Conservation (phyloP, 2,888 invertebrate genomes). For the Pristionchus japonicus region DNA sequence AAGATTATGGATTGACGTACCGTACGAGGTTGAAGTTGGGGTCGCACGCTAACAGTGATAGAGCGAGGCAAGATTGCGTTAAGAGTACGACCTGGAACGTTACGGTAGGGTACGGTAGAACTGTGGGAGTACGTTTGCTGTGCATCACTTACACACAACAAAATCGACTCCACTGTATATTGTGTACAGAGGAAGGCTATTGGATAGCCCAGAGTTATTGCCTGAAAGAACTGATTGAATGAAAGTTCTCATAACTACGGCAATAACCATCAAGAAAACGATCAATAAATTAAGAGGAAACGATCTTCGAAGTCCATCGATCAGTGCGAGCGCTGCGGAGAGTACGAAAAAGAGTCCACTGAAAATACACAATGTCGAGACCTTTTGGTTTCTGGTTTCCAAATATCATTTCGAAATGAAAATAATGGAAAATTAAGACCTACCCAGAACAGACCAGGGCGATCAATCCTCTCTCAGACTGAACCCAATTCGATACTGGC, state of each 20-base stretch:
- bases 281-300: neutral
- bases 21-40: slow-evolving; percentile 16
- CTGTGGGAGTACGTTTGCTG: no score
- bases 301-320: neutral
- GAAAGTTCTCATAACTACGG: no score
- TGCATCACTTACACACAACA: slow-evolving; percentile 12
- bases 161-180: neutral
- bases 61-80: neutral
- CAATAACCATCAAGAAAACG: neutral
- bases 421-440: neutral
- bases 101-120: neutral
- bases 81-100: neutral
- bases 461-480: neutral
- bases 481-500: neutral
- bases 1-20: neutral
- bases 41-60: neutral
- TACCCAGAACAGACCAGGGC: neutral
- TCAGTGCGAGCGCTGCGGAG: neutral
- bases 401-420: neutral
- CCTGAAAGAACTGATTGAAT: neutral
- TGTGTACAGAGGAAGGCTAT: neutral
- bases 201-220: neutral
- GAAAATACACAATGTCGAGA: neutral
- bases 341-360: neutral
- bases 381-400: neutral